A percentile compares a stretch with the other conserved stretches of the same genome.
Evolutionary conservation across 1,140 invertebrate genomes (phyloP).

Genomic region (Zaprionus ghesquierei): DNA sequence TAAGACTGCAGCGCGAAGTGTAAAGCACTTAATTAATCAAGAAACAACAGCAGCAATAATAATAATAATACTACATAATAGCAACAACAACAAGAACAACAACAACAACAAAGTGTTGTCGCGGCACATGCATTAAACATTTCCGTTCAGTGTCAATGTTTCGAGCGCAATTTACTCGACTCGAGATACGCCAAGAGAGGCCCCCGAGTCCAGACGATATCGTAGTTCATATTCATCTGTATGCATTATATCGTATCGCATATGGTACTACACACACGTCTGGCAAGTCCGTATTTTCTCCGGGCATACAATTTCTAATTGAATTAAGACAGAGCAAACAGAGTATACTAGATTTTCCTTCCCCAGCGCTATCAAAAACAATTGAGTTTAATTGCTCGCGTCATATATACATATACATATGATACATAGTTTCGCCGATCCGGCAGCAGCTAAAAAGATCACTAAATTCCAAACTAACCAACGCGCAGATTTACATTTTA

Average conservation of each 20-base stretch:
- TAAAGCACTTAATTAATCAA: slow-evolving; percentile 70
- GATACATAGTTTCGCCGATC: too few relatives aligned
- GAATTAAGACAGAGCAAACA: slow-evolving; percentile 79
- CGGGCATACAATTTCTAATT: slow-evolving; percentile 67
- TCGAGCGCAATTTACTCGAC: slow-evolving; percentile 74
- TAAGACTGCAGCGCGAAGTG: slow-evolving; percentile 59
- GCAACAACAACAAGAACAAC: slow-evolving; percentile 26
- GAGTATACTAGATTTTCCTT: slow-evolving; percentile 74
- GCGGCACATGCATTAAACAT: slow-evolving; percentile 81
- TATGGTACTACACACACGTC: neutral
- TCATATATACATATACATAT: slow-evolving; percentile 35
- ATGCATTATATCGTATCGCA: slow-evolving; percentile 4
- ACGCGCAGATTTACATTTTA: slow-evolving; percentile 11
- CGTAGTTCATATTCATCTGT: slow-evolving; percentile 20
- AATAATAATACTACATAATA: slow-evolving; percentile 58
- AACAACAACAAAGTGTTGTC: slow-evolving; percentile 47
- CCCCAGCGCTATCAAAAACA: slow-evolving; percentile 68
- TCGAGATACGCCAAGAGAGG: slow-evolving; percentile 60
- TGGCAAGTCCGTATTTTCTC: neutral
- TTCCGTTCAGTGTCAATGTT: slow-evolving; percentile 83
- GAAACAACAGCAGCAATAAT: slow-evolving; percentile 34
- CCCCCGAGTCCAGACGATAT: slow-evolving; percentile 46
- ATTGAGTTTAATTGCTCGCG: slow-evolving; percentile 80
- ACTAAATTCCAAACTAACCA: slow-evolving; percentile 2
- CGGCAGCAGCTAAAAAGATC: neutral